Conservation (phyloP, 2,113 vertebrate genomes). For the Odocoileus virginianus region DNA sequence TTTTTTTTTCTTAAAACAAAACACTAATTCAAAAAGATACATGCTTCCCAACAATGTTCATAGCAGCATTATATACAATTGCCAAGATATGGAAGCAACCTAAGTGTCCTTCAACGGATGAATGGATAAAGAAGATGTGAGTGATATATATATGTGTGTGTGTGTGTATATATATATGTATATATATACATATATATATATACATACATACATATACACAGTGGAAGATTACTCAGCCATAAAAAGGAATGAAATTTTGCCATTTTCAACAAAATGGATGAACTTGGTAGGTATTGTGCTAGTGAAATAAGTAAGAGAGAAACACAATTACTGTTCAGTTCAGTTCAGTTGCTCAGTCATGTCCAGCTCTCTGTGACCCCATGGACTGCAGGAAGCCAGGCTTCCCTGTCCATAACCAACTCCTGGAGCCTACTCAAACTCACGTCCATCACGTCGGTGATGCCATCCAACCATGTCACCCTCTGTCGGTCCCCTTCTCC, state of each 20-base stretch:
- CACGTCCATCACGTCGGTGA: background rate
- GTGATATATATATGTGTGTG: background rate
- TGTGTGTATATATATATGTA: background rate
- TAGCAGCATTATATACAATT: background rate
- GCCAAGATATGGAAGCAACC: background rate
- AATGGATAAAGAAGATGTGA: background rate
- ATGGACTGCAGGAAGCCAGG: background rate
- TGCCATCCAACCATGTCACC: background rate
- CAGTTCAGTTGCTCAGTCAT: background rate
- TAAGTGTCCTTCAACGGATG: background rate
- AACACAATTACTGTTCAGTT: background rate
- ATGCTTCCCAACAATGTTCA: background rate
- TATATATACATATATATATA: background rate
- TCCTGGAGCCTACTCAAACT: background rate
- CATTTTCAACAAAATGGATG: background rate
- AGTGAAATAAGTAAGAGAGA: background rate
- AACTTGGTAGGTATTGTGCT: background rate
- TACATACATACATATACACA: background rate
- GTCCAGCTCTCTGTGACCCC: background rate
- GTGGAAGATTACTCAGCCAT: background rate
- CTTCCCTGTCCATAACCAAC: background rate
- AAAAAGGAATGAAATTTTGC: background rate
- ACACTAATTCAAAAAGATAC: background rate
- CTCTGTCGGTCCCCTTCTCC: background rate
- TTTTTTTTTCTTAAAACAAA: background rate